Evolutionary conservation across 2,797 vertebrate species (phyloP), one percentile per base, ranked within the genome.

Genomic region (Silurus lanzhouensis): DNA sequence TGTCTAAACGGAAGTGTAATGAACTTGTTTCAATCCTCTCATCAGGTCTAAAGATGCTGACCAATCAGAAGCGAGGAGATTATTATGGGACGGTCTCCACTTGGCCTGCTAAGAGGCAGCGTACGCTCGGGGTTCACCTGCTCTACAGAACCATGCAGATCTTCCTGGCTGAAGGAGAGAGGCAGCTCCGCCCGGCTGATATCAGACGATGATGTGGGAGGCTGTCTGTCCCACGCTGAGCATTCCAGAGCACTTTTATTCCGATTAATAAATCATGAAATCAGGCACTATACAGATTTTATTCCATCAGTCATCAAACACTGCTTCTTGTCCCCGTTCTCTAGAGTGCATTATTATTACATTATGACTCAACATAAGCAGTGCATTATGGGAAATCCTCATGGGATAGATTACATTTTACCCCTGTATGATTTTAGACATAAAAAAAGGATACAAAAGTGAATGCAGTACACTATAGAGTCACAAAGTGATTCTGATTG

Each of bases 111-210:
- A 91, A 88, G 27, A 94, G 90, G 20, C 95, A 95, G 14, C 93
- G 92, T 66, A 91, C 93, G 79, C 91, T 98, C 27, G 97, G 97
- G 0, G 92, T 96, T 14, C 95, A 97, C 79, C 91, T 98, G 90
- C 92, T 98, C 1, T 94, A 96, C 90, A 90, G 96, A 0, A 95
- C 96, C 82, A 95, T 98, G 95, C 94, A 95, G 88, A 95, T 98
- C 91, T 97, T 98, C 88, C 92, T 98, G 92, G 97, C 96, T 0
- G 97, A 99, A 90, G 97, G 97, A 0, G 96, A 98, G 85, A 90
- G 96, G 71, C 96, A 98, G 90, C 95, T 98, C 77, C 90, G 95
- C 17, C 97, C 97, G 0, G 90, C 91, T 0, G 96, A 98, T 86
- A 96, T 98, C 88, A 91, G 89, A 17, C 60, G 38, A 80, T 80